A percentile compares a stretch with the other conserved stretches of the same genome.
phyloP scores from a whole-genome alignment of 2,113 vertebrate species.

The Oreochromis tanganicae region DNA sequence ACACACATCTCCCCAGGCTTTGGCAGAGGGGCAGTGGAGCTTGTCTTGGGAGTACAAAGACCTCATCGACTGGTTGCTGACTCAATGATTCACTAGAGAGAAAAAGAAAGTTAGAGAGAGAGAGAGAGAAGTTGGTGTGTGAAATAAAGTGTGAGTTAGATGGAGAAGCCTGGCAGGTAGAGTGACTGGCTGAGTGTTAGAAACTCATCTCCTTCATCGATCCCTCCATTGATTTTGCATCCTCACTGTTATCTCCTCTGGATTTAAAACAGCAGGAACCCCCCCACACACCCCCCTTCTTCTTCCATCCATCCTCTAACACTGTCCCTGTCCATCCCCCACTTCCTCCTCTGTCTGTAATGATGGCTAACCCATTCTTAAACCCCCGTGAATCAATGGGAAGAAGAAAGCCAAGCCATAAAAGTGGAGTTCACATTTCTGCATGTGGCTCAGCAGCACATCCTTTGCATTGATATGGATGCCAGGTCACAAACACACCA shows the following conservation, averaged over 20 bases:
- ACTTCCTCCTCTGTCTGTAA: constrained; percentile 30
- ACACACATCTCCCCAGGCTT: constrained; percentile 55
- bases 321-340: constrained; percentile 49
- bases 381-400: constrained; percentile 47
- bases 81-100: constrained; percentile 70
- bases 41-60: constrained; percentile 73
- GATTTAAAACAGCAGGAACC: constrained; percentile 65
- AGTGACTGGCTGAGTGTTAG: constrained; percentile 55
- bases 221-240: constrained; percentile 69
- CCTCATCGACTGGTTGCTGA: constrained; percentile 74
- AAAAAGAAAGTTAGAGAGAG: constrained; percentile 28
- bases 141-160: constrained; percentile 29
- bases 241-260: constrained; percentile 66
- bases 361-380: constrained; percentile 51
- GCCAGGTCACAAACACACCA: background rate
- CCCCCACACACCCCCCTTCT: background rate
- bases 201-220: constrained; percentile 71
- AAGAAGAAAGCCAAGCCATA: constrained; percentile 25
- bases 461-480: constrained; percentile 6
- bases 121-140: background rate
- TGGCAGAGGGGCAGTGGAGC: constrained; percentile 68
- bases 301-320: constrained; percentile 26
- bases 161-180: constrained; percentile 59
- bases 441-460: background rate
- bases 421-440: constrained; percentile 25